Evolutionary conservation across 2,888 invertebrate genomes (phyloP), one percentile per base, ranked within the genome.

Genomic region (Petrolisthes manimaculis): DNA sequence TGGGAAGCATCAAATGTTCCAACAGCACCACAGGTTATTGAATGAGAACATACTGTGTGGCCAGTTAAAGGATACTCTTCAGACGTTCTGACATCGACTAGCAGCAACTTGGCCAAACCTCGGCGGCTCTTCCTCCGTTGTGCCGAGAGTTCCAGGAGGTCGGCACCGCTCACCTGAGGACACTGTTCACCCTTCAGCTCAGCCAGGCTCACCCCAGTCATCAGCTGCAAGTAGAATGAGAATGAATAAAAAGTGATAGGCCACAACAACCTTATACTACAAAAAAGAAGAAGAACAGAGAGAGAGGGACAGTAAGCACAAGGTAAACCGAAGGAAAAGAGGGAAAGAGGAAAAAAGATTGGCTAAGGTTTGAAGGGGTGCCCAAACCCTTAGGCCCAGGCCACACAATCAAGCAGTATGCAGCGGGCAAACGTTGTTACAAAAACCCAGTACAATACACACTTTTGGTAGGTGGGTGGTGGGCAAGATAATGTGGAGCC

Each of bases 141-240:
- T 92, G 95, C 95, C 78, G 96, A 93, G 86, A 98, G 93, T 85
- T 96, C 94, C 90, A 97, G 94, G 92, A 98, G 95, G 93, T 98
- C 98, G 77, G 96, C 95, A 12, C 96, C 95, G 92, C 97, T 97
- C 88, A 98, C 96, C 86, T 97, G 95, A 0, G 98, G 96, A 92
- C 96, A 96, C 91, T 95, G 95, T 93, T 97, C 97, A 5, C 93
- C 93, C 92, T 96, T 96, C 83, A 97, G 93, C 86, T 95, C 95
- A 55, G 95, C 94, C 92, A 97, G 93, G 0, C 95, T 94, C 83
- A 96, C 94, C 90, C 95, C 95, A 18, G 95, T 95, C 92, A 95
- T 95, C 92, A 96, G 96, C 89, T 89, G 88, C 14, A 55, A 21
- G n/a, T 6, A 24, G 61, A 18, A 61, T 21, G 24, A 83, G 56